Evolutionary conservation across 2,888 invertebrate genomes (phyloP), one percentile per base, ranked within the genome.

Genomic region (Lasioglossum morio): DNA sequence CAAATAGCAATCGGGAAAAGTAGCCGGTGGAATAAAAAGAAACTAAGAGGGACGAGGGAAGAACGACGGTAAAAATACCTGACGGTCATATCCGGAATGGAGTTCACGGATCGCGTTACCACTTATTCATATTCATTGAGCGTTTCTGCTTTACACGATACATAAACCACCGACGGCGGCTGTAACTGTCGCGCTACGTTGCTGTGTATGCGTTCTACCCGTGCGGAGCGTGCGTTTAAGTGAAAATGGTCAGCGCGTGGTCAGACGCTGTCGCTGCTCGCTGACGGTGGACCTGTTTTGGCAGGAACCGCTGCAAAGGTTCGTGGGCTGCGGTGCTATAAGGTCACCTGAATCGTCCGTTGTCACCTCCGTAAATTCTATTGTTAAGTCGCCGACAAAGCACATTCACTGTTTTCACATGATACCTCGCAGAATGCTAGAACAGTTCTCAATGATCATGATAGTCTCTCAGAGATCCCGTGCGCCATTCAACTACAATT

Each of bases 81-180:
- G 30, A 79, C 79, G 57, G 69, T 57, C 70, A 37, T 57, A 48
- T 23, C 30, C 48, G 72, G 40, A 63, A 77, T 46, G 74, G 78
- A 63, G 60, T 16, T 27, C 43, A 73, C 72, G 78, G 82, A 87
- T 87, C 84, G 79, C 77, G 77, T 77, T 60, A 72, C 27, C 88
- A 76, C 87, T 87, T 91, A 87, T 91, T 90, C 91, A 89, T 91
- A 91, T 90, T 91, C 91, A 88, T 88, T 53, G 86, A 53, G 60
- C 74, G 84, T 72, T 46, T 37, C 63, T 48, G 57, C 74, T 88
- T 90, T 89, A 85, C 82, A 81, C 86, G 78, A 81, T 74, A 66
- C 91, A 86, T 90, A 85, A 90, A 86, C 83, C 88, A 79, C 37
- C 72, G 30, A 57, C 63, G 78, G 75, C 4, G 53, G 74, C 73